These are phyloP conservation scores for Polyommatus icarus DNA, from an alignment of 2,888 invertebrate genomes.

Conservation along the genomic window DNA sequence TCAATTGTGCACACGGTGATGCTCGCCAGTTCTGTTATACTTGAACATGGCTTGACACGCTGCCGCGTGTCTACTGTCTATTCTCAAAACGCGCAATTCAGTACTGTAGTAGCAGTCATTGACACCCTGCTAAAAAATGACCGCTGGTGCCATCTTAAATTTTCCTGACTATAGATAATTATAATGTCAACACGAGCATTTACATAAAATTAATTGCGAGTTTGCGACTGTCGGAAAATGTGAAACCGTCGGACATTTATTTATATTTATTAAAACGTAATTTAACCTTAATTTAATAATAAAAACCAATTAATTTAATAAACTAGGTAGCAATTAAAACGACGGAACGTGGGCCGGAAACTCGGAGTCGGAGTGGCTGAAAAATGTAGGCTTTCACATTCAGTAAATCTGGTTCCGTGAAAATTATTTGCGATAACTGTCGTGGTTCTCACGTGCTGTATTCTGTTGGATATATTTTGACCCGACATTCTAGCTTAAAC, in stretches of 20 bases:
- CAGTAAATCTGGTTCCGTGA: not conserved
- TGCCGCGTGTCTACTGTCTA: no score
- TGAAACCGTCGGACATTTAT: not conserved
- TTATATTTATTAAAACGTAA: not conserved
- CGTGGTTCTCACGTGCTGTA: no score
- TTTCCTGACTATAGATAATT: no score
- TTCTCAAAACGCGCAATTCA: no score
- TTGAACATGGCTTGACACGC: no score
- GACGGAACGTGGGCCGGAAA: not conserved
- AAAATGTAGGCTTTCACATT: not conserved
- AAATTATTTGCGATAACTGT: not conserved
- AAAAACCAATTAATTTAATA: not conserved
- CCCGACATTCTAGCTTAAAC: no score
- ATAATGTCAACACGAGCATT: not conserved
- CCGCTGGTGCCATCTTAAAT: no score
- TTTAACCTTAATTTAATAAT: not conserved
- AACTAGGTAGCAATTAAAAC: not conserved
- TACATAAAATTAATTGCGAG: not conserved
- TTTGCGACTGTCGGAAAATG: not conserved
- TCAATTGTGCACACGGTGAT: no score
- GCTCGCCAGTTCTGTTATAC: no score
- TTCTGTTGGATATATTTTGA: no score
- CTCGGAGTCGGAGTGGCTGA: not conserved
- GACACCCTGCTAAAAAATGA: no score
- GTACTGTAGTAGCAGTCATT: no score